A percentile compares a stretch with the other conserved stretches of the same genome.
These are phyloP conservation scores for Cheilosia soror DNA, from an alignment of 2,888 invertebrate genomes.

Conservation along the genomic window DNA sequence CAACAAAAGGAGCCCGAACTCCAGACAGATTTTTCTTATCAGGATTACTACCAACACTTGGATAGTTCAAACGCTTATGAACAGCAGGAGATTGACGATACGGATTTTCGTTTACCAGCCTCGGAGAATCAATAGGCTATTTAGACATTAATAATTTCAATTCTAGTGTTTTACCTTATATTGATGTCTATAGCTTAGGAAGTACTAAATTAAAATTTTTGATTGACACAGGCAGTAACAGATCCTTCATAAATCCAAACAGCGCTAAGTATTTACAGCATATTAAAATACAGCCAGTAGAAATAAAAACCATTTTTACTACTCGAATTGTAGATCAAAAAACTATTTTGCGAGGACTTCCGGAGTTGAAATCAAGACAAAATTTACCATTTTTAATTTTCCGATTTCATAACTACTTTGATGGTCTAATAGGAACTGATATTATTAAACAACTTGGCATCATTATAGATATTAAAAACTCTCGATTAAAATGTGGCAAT, in stretches of 20 bases:
- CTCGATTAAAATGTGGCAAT: neutral
- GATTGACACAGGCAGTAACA: neutral
- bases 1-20: neutral
- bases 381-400: neutral
- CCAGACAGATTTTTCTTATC: neutral
- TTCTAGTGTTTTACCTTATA: neutral
- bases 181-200: neutral
- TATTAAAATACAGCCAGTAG: neutral
- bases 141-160: slow-evolving; percentile 50
- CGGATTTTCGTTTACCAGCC: neutral
- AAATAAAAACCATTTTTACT: neutral
- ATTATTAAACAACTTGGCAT: neutral
- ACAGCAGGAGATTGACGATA: neutral
- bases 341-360: neutral
- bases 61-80: neutral
- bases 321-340: neutral
- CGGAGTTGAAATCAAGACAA: slow-evolving; percentile 26
- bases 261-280: neutral
- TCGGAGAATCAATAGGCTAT: slow-evolving; percentile 56
- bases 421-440: neutral
- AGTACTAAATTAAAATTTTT: neutral
- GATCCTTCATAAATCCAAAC: slow-evolving; percentile 55
- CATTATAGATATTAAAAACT: neutral
- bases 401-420: neutral
- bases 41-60: no score